Base-by-base conservation (phyloP, 2,113 vertebrate genomes). In the Rhinolophus sinicus region DNA sequence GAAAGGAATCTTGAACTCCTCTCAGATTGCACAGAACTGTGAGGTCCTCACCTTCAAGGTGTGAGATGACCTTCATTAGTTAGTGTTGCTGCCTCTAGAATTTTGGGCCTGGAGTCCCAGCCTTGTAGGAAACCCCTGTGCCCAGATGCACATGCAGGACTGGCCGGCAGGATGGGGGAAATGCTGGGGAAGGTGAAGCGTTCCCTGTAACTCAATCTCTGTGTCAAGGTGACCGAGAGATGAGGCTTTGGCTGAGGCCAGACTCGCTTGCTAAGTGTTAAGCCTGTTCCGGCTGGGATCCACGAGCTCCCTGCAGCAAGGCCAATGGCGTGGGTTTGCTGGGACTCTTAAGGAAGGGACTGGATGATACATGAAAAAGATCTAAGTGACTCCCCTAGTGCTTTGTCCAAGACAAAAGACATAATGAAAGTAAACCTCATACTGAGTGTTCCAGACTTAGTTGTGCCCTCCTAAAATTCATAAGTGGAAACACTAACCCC, bases 51-150 rank as follows among this genome's bases (percentile, higher is more conserved):
- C 21, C 76, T 8, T 28, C 54, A 81, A 35, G 77, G 18, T 65
- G 13, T 1, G 10, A 73, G 76, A 40, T 72, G 22, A 19, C 64
- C n/a, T 64, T 5, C 30, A 21, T 19, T 0, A 1, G 12, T 69
- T 26, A n/a, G 4, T 22, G 4, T 35, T n/a, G 21, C 28, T 64
- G 19, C 62, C 33, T 47, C 22, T 38, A 19, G 44, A 24, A 18
- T 2, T 4, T 50, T 1, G 4, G 56, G 21, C 19, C 54, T 1
- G 4, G 40, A 40, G 44, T 5, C 65, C 6, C 10, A 47, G 38
- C 18, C 40, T 58, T 72, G 19, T 38, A 54, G 35, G 33, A 84
- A 78, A 35, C 33, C 26, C 1, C 38, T 72, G 7, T 82, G 65
- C 65, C 44, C 52, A 76, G 21, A 14, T 15, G 18, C 18, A 67